phyloP scores from a whole-genome alignment of 2,888 invertebrate species.

The Chromoteleia sp. region DNA sequence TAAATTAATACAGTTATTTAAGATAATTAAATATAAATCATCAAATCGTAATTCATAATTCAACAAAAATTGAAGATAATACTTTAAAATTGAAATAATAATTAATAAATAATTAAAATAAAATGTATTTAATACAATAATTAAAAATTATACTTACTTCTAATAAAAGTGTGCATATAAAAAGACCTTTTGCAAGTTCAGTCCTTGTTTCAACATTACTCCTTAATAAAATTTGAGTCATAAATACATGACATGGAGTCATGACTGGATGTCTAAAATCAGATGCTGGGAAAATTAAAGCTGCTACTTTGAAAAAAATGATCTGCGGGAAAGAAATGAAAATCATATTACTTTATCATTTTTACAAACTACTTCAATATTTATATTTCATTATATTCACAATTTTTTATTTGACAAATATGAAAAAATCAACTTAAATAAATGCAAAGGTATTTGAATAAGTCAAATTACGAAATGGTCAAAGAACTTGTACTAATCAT shows the following conservation, averaged over 20 bases:
- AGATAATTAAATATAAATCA: no score
- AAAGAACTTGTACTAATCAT: conserved; percentile 5
- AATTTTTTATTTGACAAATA: no score
- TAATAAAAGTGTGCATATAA: conserved; percentile 89
- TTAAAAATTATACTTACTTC: conserved; percentile 86
- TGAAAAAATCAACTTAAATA: no score
- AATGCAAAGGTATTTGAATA: no score
- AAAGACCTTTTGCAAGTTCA: conserved; percentile 92
- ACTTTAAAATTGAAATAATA: no score
- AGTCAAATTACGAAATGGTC: no score
- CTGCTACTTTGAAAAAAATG: conserved; percentile 92
- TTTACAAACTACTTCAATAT: background rate
- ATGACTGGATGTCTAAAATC: conserved; percentile 95
- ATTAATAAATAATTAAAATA: no score
- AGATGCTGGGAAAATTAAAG: conserved; percentile 93
- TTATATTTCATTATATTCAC: no score
- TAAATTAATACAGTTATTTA: no score
- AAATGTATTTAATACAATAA: conserved; percentile 22
- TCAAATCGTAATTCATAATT: no score
- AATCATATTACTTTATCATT: background rate
- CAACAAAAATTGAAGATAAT: no score
- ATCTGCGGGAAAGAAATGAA: conserved; percentile 84
- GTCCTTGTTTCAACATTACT: conserved; percentile 88
- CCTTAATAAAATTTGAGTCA: conserved; percentile 91
- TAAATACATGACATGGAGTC: conserved; percentile 88